Evolutionary conservation across 2,888 invertebrate species (phyloP).

Genomic region (Acleris literana): DNA sequence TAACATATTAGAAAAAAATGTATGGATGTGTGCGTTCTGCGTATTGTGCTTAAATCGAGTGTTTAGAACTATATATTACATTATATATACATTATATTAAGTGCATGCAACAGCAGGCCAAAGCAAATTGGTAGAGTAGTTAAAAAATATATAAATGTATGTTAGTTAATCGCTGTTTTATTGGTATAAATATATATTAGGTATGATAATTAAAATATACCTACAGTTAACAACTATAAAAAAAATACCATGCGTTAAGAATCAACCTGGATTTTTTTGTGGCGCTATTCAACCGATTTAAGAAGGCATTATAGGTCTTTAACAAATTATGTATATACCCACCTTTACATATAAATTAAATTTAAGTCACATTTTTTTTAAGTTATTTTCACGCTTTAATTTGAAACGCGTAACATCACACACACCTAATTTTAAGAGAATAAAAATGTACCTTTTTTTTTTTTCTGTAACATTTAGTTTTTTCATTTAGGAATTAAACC

Average conservation of each 20-base stretch:
- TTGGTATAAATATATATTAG: conserved; percentile 42
- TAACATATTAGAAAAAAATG: conserved; percentile 48
- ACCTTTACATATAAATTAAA: conserved; percentile 36
- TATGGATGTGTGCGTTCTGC: conserved; percentile 48
- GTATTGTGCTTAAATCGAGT: conserved; percentile 51
- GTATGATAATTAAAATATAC: conserved; percentile 49
- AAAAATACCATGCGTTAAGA: conserved; percentile 63
- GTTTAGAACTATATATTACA: conserved; percentile 45
- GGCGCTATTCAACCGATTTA: conserved; percentile 51
- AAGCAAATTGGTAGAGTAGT: conserved; percentile 58
- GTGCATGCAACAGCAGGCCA: conserved; percentile 60
- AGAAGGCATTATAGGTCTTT: conserved; percentile 22
- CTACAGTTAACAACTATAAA: conserved; percentile 44
- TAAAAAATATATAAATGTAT: conserved; percentile 51
- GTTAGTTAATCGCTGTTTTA: conserved; percentile 46
- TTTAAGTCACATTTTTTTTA: conserved; percentile 27
- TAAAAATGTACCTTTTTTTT: neutral
- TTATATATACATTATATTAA: conserved; percentile 42
- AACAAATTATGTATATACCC: conserved; percentile 13
- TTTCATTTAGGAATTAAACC: neutral
- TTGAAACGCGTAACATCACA: conserved; percentile 30
- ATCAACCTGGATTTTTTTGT: conserved; percentile 60
- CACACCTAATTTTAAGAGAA: conserved; percentile 5
- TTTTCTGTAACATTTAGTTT: neutral
- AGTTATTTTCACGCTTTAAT: conserved; percentile 23